phyloP scores from a whole-genome alignment of 2,888 invertebrate species.

The Acleris laterana region DNA sequence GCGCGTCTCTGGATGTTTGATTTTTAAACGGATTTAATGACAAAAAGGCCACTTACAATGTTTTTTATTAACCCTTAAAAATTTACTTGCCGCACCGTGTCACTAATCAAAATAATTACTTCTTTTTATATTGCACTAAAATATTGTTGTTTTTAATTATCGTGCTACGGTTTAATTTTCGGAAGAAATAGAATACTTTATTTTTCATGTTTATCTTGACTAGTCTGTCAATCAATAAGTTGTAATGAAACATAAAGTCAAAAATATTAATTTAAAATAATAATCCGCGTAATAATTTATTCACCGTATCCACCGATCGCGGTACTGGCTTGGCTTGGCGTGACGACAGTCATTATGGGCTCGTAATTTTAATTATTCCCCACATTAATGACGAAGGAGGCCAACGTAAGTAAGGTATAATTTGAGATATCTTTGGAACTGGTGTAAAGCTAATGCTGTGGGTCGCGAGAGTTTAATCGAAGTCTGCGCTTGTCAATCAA shows the following conservation, averaged over 20 bases:
- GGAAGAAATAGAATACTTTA: too few species aligned
- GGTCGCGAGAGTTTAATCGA: slow-evolving; percentile 76
- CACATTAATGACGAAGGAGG: slow-evolving; percentile 46
- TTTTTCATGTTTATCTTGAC: too few species aligned
- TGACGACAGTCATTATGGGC: slow-evolving; percentile 43
- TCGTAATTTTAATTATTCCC: slow-evolving; percentile 48
- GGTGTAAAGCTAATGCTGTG: slow-evolving; percentile 67
- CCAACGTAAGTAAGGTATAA: slow-evolving; percentile 31
- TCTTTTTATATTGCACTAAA: too few species aligned
- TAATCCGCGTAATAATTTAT: slow-evolving; percentile 20
- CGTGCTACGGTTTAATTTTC: too few species aligned
- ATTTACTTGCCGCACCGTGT: not conserved
- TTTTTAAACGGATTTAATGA: not conserved
- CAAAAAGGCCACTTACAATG: not conserved
- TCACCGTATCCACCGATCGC: slow-evolving; percentile 22
- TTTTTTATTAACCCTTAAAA: not conserved
- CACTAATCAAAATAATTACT: too few species aligned
- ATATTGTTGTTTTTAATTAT: too few species aligned
- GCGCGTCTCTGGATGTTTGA: slow-evolving; percentile 50
- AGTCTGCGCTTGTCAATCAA: slow-evolving; percentile 81
- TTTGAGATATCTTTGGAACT: slow-evolving; percentile 51
- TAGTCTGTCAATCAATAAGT: too few species aligned
- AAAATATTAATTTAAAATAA: slow-evolving; percentile 3
- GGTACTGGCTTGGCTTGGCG: slow-evolving; percentile 39
- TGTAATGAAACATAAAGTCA: too few species aligned